Base-by-base conservation (phyloP, 2,113 vertebrate genomes). In the Limnothrissa miodon region DNA sequence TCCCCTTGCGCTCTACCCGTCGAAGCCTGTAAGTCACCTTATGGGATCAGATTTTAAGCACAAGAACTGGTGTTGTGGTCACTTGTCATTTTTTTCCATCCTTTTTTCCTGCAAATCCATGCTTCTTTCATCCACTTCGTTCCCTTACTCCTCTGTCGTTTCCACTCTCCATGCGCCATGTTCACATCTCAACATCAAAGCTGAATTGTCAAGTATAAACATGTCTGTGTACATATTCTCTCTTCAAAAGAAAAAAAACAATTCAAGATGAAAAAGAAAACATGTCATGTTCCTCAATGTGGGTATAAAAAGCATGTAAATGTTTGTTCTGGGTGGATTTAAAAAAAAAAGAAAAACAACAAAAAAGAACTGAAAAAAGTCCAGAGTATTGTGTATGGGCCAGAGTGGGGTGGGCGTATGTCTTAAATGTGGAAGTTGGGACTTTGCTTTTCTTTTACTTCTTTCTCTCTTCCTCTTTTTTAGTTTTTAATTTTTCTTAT, bases 151-250 rank as follows among this genome's bases (percentile, higher is more conserved):
- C 29, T 21, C 33, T 15, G 66, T 74, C 66, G 11, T 74, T 29
- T 74, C 13, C 66, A 74, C 7, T 29, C 59, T 29, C 6, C 42
- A 42, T 36, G 33, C 66, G 81, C 74, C 85, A 82, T 66, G 70
- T 87, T 87, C 80, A 42, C 84, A 86, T 88, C 85, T 90, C 86
- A 81, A 59, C 86, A 74, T 89, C 78, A 85, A 86, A 85, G 87
- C 86, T 86, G 83, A 82, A 87, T 83, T 88, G 86, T 89, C 85
- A 89, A 90, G 90, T 87, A 82, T 78, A 80, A 88, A 90, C 91
- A 92, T 92, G 86, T 93, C 86, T 93, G 90, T 94, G 92, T 94
- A 92, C 92, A 92, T 92, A 93, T 92, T 86, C 83, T 94, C 93
- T 93, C 89, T 89, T 91, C 91, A 90, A 91, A 92, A 89, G 46